Percentiles rank a stretch among this genome's conserved stretches.
phyloP scores from a whole-genome alignment of 2,113 vertebrate genomes.

The Phalacrocorax pelagicus region DNA sequence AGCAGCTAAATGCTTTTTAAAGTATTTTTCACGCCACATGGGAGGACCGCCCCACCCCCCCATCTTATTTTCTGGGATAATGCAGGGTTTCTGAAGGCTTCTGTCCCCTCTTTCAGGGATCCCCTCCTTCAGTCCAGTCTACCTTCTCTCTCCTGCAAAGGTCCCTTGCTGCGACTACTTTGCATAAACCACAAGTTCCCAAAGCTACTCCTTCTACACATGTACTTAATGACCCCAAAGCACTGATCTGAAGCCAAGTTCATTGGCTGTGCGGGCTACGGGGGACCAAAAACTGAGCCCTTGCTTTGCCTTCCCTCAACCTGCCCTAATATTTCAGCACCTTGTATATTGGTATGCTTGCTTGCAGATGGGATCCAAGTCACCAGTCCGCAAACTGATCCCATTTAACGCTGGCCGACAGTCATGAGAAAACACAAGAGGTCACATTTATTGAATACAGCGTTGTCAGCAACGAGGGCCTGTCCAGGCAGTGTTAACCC shows the following conservation, averaged over 20 bases:
- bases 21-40: background rate
- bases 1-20: background rate
- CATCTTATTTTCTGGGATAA: background rate
- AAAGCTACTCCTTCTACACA: constrained; percentile 1
- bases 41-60: background rate
- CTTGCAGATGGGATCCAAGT: background rate
- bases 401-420: fast-evolving
- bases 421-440: background rate
- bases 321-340: background rate
- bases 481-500: background rate
- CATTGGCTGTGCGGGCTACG: background rate
- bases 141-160: background rate
- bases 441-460: background rate
- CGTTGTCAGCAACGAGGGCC: background rate
- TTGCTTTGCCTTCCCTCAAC: background rate
- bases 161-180: background rate
- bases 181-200: constrained; percentile 11
- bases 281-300: background rate
- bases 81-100: background rate
- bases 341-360: fast-evolving
- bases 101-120: background rate
- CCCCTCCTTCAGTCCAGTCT: background rate
- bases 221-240: background rate
- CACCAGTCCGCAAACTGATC: background rate
- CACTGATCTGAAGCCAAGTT: background rate